Evolutionary conservation across 2,888 invertebrate species (phyloP), one percentile per base, ranked within the genome.

Genomic region (Lycophotia porphyrea): DNA sequence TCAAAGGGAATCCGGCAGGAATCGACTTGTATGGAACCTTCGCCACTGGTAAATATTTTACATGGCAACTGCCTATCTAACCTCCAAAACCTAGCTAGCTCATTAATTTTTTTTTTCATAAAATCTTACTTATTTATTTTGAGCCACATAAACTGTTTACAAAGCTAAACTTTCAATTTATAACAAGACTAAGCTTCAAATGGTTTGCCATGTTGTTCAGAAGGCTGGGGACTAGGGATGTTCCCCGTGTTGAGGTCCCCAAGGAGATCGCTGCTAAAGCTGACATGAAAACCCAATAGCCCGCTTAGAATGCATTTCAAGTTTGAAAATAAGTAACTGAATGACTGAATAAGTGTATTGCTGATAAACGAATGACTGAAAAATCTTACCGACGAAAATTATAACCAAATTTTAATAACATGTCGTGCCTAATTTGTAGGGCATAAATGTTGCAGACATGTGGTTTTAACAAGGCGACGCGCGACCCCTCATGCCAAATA

Each of bases 101-200:
- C n/a, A 21, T 66, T 49, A n/a, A n/a, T n/a, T n/a, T n/a, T n/a
- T n/a, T n/a, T 49, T 31, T 74, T 27, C 21, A 39, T 11, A 9
- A 42, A 49, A 49, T 44, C 15, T 24, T 5, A 24, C 36, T 34
- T 31, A 39, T 36, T 42, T 73, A n/a, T n/a, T 21, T 70, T 52
- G 34, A 44, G 44, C 24, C n/a, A 31, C 18, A 27, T 61, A 13
- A 24, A 15, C 31, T 39, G 52, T 61, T 55, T 21, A 21, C 18
- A 58, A 44, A 27, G 55, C 58, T 60, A 44, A 18, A 47, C 11
- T 60, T 66, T 52, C 70, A 76, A 76, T 82, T 80, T 82, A 77
- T 66, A 82, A 77, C 79, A 82, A 80, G 78, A 77, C 65, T 82
- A 47, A 82, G 52, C 78, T 70, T 66, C 52, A 70, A 77, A 80